Percentiles rank a stretch among this genome's conserved stretches.
These are phyloP conservation scores for Xestia sexstrigata DNA, from an alignment of 2,888 invertebrate species.

Conservation along the genomic window DNA sequence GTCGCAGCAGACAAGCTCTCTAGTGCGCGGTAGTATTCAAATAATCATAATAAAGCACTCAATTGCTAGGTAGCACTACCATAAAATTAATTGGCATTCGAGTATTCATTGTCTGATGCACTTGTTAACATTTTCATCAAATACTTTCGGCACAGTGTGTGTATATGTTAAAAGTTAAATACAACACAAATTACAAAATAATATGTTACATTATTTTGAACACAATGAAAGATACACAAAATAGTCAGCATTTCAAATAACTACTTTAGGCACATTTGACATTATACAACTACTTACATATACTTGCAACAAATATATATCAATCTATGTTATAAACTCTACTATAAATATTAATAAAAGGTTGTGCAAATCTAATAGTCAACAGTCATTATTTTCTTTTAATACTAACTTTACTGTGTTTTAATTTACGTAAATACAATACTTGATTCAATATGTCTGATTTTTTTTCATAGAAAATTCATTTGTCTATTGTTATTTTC, in stretches of 20 bases:
- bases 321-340: slow-evolving; percentile 28
- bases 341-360: background rate
- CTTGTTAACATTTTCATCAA: background rate
- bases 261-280: slow-evolving; percentile 33
- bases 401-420: background rate
- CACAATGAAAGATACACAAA: slow-evolving; percentile 7
- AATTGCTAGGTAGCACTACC: background rate
- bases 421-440: background rate
- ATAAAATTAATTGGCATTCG: background rate
- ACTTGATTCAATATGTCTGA: slow-evolving; percentile 1
- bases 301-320: slow-evolving; percentile 35
- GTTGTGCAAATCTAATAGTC: background rate
- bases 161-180: background rate
- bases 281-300: slow-evolving; percentile 15
- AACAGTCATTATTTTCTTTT: slow-evolving; percentile 9
- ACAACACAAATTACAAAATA: background rate
- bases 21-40: background rate
- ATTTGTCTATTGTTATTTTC: background rate
- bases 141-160: background rate
- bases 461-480: background rate
- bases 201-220: slow-evolving; percentile 21
- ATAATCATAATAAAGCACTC: background rate
- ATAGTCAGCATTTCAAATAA: background rate
- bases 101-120: background rate
- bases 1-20: too few species aligned